phyloP scores from a whole-genome alignment of 2,888 invertebrate species.

The Lamellibrachia columna region DNA sequence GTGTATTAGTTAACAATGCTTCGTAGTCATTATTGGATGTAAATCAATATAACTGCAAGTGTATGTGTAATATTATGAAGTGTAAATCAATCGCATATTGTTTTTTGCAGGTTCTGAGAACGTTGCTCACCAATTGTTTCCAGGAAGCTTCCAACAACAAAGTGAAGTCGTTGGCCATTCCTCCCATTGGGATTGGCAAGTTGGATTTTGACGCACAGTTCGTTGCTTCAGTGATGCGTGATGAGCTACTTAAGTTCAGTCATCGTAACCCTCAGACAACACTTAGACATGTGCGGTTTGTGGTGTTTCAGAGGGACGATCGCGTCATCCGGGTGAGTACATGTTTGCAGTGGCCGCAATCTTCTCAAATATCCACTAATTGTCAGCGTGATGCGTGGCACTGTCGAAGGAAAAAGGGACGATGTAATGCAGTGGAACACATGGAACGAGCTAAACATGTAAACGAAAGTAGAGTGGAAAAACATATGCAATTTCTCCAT shows the following conservation, averaged over 20 bases:
- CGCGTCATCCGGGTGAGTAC: background rate
- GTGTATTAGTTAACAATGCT: too few relatives aligned
- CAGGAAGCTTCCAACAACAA: conserved; percentile 41
- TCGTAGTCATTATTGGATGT: too few relatives aligned
- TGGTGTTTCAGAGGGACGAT: background rate
- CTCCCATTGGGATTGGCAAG: conserved; percentile 55
- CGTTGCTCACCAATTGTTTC: conserved; percentile 46
- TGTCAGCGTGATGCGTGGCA: too few relatives aligned
- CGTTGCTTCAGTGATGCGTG: background rate
- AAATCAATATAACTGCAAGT: too few relatives aligned
- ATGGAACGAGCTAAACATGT: too few relatives aligned
- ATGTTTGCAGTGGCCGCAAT: background rate
- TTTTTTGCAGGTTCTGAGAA: conserved; percentile 42
- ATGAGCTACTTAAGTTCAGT: background rate
- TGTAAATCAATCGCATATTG: background rate
- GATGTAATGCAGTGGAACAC: too few relatives aligned
- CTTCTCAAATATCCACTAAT: too few relatives aligned
- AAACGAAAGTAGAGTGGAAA: too few relatives aligned
- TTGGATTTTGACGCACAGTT: conserved; percentile 29
- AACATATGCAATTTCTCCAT: too few relatives aligned
- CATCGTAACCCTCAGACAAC: background rate
- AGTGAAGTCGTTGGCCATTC: conserved; percentile 50
- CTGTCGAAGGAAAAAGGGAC: too few relatives aligned
- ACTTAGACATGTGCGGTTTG: background rate
- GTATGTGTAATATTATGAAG: too few relatives aligned